Conservation (phyloP, 1,140 invertebrate genomes). For the Drosophila ercepeae region DNA sequence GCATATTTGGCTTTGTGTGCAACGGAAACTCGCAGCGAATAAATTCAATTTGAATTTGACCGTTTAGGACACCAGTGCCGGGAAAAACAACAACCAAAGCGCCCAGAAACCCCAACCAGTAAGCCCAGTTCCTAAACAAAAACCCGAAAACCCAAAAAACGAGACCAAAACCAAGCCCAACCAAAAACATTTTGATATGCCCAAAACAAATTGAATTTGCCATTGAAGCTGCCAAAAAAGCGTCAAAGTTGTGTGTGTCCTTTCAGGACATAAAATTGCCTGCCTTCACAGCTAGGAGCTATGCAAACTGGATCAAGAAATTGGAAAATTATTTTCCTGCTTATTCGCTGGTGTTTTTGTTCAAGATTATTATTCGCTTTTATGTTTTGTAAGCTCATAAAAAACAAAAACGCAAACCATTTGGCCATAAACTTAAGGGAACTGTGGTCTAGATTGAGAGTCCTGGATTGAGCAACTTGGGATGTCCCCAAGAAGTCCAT, state of each 20-base stretch:
- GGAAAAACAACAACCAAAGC: slow-evolving; percentile 20
- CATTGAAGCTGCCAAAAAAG: slow-evolving; percentile 42
- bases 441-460: background rate
- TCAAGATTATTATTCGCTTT: background rate
- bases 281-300: slow-evolving; percentile 25
- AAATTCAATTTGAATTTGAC: slow-evolving; percentile 74
- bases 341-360: slow-evolving; percentile 17
- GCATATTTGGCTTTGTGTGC: slow-evolving; percentile 64
- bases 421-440: slow-evolving; percentile 14
- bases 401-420: background rate
- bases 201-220: slow-evolving; percentile 77
- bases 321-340: slow-evolving; percentile 61
- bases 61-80: slow-evolving; percentile 52
- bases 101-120: slow-evolving; percentile 24
- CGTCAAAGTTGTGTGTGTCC: slow-evolving; percentile 37
- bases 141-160: slow-evolving; percentile 5
- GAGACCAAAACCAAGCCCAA: slow-evolving; percentile 40
- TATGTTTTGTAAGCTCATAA: background rate
- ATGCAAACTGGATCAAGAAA: slow-evolving; percentile 75
- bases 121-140: slow-evolving; percentile 16
- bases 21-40: slow-evolving; percentile 73
- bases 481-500: no score
- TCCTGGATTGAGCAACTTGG: background rate
- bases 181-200: slow-evolving; percentile 77
- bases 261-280: background rate